These are phyloP conservation scores for Apis dorsata DNA, from an alignment of 1,140 invertebrate genomes.

Conservation along the genomic window DNA sequence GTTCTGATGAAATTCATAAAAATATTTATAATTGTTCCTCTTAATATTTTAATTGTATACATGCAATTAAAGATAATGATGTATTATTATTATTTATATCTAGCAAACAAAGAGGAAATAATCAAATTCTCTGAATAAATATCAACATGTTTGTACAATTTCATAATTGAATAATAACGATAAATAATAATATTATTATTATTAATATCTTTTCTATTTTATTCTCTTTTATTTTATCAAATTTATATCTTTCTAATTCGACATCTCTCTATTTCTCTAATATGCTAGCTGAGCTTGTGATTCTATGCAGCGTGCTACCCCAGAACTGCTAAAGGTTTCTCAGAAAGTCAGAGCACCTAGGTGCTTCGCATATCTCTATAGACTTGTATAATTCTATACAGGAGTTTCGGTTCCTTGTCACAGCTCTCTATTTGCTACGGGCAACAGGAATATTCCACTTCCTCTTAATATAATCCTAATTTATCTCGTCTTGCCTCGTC, in stretches of 20 bases:
- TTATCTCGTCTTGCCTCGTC: background rate
- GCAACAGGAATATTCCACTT: background rate
- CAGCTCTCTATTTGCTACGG: background rate
- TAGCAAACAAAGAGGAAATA: background rate
- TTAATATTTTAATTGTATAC: no score
- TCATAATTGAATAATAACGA: background rate
- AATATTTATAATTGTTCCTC: no score
- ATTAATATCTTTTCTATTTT: no score
- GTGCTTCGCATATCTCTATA: background rate
- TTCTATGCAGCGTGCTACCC: background rate
- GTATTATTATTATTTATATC: no score
- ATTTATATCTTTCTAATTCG: no score
- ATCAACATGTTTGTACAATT: no score
- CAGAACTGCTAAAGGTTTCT: background rate
- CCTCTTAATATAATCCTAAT: slow-evolving; percentile 17
- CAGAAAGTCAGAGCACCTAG: background rate
- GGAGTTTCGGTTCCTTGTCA: slow-evolving; percentile 4
- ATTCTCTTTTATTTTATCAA: background rate
- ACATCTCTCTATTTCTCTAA: background rate
- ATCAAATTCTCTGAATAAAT: background rate
- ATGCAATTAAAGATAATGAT: no score
- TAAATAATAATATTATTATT: no score
- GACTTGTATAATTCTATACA: slow-evolving; percentile 14
- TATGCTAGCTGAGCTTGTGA: background rate
- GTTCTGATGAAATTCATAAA: no score